A percentile compares a stretch with the other conserved stretches of the same genome.
These are phyloP conservation scores for Euspilapteryx auroguttella DNA, from an alignment of 2,888 invertebrate species.

Conservation along the genomic window DNA sequence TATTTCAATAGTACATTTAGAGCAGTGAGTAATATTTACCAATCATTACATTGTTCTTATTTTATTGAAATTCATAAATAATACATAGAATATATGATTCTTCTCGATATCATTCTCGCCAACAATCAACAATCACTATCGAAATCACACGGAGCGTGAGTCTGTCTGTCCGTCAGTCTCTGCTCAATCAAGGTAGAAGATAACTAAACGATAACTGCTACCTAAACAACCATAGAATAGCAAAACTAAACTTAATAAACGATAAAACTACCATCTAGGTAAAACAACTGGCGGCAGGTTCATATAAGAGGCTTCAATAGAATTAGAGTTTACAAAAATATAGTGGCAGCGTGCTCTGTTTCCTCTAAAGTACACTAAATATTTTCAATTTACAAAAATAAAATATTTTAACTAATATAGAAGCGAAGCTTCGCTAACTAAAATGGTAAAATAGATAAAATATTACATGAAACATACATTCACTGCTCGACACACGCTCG, in stretches of 20 bases:
- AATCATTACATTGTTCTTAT: conserved; percentile 61
- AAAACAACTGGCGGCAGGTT: too few species aligned
- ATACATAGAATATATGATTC: conserved; percentile 54
- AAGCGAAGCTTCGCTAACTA: conserved; percentile 22
- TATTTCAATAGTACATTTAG: conserved; percentile 64
- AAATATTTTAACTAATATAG: conserved; percentile 26
- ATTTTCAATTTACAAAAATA: conserved; percentile 38
- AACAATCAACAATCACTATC: conserved; percentile 56
- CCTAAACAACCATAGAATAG: too few species aligned
- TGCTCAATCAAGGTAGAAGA: too few species aligned
- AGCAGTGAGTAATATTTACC: conserved; percentile 63
- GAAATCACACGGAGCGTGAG: conserved; percentile 34
- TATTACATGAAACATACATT: conserved; percentile 15
- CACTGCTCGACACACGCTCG: conserved; percentile 23
- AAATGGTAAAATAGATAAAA: conserved; percentile 11
- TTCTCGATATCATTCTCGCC: conserved; percentile 44
- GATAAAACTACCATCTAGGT: too few species aligned
- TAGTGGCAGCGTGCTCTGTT: conserved; percentile 49
- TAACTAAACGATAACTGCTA: too few species aligned
- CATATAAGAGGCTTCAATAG: too few species aligned
- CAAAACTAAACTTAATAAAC: conserved; percentile 9
- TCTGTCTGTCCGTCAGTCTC: too few species aligned
- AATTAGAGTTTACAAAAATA: conserved; percentile 57
- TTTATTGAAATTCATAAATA: conserved; percentile 54
- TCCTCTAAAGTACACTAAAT: conserved; percentile 45